Evolutionary conservation across 2,888 invertebrate species (phyloP), one percentile per base, ranked within the genome.

Genomic region (Orchestes rusci): DNA sequence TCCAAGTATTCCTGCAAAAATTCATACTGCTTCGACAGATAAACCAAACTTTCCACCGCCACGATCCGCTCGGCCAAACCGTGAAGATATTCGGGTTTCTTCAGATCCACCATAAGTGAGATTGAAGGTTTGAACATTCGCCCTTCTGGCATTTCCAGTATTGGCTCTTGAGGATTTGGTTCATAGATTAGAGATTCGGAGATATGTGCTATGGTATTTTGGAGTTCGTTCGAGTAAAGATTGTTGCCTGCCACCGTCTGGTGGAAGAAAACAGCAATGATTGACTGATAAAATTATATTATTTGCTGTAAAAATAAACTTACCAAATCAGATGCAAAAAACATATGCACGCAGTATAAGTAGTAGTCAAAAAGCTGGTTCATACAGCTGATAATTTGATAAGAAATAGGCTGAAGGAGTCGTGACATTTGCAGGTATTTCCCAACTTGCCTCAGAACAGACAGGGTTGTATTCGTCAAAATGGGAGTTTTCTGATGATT

Each of bases 331-430:
- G 78, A 76, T 0, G 87, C 83, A 63, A 94, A 94, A 61, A 93
- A 90, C 27, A 78, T 72, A 65, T 90, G 87, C 1, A 93, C 91
- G 0, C 90, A 79, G 64, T 84, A 93, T 42, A 93, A 80, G 67
- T 95, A 96, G 64, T 89, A 91, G 61, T 96, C 95, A 66, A 92
- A 90, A 15, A 96, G 73, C 60, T 96, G 93, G 53, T 88, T 83
- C 82, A 95, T 87, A 46, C 87, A 81, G 62, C 82, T 76, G n/a
- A 93, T 82, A 2, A 95, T 91, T 68, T 93, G 90, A 58, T 87
- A 78, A 0, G 94, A 87, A 52, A 95, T 92, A 23, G 93, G 87
- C 42, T 89, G 84, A 29, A 96, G 68, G 45, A 94, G 76, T 56
- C 84, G 75, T 63, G 92, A 90, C 79, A 96, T 93, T 68, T 95